phyloP scores from a whole-genome alignment of 2,888 invertebrate genomes.

The Glomeris marginata region DNA sequence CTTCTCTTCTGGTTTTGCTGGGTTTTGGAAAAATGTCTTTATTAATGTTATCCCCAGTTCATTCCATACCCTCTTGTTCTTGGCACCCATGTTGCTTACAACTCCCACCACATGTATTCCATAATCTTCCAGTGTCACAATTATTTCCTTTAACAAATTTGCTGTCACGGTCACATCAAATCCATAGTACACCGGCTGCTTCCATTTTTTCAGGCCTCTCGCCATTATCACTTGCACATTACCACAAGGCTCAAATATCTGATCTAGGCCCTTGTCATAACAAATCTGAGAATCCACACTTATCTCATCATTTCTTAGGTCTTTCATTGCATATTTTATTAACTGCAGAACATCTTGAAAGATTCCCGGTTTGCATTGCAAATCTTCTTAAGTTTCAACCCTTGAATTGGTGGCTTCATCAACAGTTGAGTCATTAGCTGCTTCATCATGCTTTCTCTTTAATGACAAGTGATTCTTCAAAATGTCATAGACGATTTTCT shows the following conservation, averaged over 20 bases:
- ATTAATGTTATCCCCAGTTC: not conserved
- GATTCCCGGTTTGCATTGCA: too few species aligned
- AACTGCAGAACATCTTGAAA: too few species aligned
- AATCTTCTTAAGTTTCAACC: too few species aligned
- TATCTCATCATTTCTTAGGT: conserved; percentile 3
- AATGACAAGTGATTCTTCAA: too few species aligned
- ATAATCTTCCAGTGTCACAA: not conserved
- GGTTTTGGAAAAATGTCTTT: conserved; percentile 1
- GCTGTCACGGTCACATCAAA: conserved; percentile 2
- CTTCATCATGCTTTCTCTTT: too few species aligned
- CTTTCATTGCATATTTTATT: too few species aligned
- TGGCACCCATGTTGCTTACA: not conserved
- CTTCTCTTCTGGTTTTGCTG: not conserved
- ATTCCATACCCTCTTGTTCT: conserved; percentile 1
- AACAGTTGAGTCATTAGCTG: too few species aligned
- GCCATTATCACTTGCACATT: conserved; percentile 6
- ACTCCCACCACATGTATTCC: not conserved
- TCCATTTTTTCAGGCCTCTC: conserved; percentile 2
- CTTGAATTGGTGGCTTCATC: too few species aligned
- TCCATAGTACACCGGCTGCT: conserved; percentile 5
- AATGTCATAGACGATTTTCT: too few species aligned
- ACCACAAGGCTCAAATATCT: not conserved
- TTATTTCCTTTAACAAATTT: not conserved
- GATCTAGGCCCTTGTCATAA: not conserved
- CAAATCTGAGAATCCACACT: not conserved